Evolutionary conservation across 2,113 vertebrate genomes (phyloP), one percentile per base, ranked within the genome.

Genomic region (Dasypus novemcinctus): DNA sequence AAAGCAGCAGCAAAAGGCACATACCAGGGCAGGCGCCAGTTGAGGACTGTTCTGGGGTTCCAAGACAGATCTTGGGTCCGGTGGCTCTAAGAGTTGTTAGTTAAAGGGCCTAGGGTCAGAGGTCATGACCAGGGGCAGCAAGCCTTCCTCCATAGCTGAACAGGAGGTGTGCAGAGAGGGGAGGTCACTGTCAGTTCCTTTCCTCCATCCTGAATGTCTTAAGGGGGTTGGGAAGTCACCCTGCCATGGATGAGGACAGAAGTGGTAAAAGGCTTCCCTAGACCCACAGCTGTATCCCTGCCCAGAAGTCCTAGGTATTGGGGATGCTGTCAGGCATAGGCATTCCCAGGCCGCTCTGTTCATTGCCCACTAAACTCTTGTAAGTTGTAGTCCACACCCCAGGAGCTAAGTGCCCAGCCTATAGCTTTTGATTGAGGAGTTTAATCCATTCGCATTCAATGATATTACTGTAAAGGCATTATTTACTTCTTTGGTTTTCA

Each of bases 1-100:
- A 86, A 99, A 99, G 90, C 99, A 98, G 98, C 99, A 99, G 97
- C 99, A 99, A 97, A 99, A 99, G 92, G 98, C 98, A 97, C 98
- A 99, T 96, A 99, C 98, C 95, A 99, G 98, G 1, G 98, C 98
- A 2, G 99, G 99, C 93, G 99, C 98, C 95, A 99, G 63, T 29
- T 99, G 98, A 96, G 99, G 99, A 83, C 97, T 98, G 86, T 98
- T 98, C 93, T 98, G 97, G 11, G 98, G 98, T 94, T 99, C 98
- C 97, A 99, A 97, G 92, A 97, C 98, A 91, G 99, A 99, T 79
- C 93, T 92, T 95, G 98, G 97, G 7, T 98, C 97, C 66, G 98
- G 98, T 61, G 97, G 97, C 95, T 98, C 98, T 38, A 94, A 80
- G 46, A 96, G 92, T 91, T 97, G 98, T 64, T 97, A 96, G 97